Evolutionary conservation across 2,797 vertebrate species (phyloP), one percentile per base, ranked within the genome.

Genomic region (Lutjanus argentimaculatus): DNA sequence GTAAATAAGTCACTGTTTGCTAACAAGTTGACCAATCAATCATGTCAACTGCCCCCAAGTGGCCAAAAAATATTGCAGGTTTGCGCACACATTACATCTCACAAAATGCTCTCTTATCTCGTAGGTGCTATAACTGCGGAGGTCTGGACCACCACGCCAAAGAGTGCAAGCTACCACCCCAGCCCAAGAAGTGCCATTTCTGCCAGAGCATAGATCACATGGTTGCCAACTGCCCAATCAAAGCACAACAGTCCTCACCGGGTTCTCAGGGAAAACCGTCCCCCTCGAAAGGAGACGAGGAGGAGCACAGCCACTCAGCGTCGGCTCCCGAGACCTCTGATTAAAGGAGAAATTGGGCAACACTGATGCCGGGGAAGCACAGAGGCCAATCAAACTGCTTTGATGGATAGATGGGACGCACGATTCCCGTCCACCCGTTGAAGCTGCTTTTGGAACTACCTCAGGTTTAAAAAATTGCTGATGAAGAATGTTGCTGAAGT

Each of bases 171-270:
- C 92, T 99, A 57, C 98, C 98, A 0, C 98, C 99, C 0, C 98
- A 99, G 95, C 98, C 98, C 73, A 99, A 99, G 93, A 98, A 97
- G 93, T 99, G 98, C 94, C 98, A 99, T 94, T 99, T 97, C 95
- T 99, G 99, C 96, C 98, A 99, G 92, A 99, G 98, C 92, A 96
- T 98, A 22, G 95, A 95, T 77, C 98, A 99, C 94, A 99, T 99
- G 98, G 97, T 99, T 9, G 98, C 98, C 90, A 97, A 96, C 77
- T 99, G 98, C 90, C 97, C 98, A 17, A 87, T 93, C 71, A 99
- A 98, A 96, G 96, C 96, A 83, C 97, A 97, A 94, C 97, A 98
- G 93, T 96, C 96, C 80, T 96, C 96, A 0, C 95, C 96, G 56
- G 94, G 94, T 85, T 96, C 97, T 88, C 97, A 99, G 96, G 98